phyloP scores from a whole-genome alignment of 2,888 invertebrate species.

The Caradrina clavipalpis region DNA sequence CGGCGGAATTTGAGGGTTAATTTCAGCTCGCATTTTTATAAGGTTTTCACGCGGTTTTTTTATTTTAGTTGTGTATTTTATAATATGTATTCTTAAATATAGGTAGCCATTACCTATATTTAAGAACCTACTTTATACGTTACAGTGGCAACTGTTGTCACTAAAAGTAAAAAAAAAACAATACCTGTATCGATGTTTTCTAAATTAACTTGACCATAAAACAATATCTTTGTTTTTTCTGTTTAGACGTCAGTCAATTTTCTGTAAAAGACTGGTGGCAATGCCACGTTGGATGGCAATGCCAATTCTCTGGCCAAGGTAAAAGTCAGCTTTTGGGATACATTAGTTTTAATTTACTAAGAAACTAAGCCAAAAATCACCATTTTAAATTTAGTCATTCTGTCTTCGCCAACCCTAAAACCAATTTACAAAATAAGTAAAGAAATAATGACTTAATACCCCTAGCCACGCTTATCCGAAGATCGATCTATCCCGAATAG shows the following conservation, averaged over 20 bases:
- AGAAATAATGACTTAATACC: conserved; percentile 26
- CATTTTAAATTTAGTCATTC: neutral
- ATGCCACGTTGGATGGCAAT: too few species aligned
- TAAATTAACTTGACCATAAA: too few species aligned
- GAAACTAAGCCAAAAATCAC: neutral
- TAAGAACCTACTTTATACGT: too few species aligned
- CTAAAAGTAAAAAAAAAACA: neutral
- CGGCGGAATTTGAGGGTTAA: conserved; percentile 56
- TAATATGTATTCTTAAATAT: neutral
- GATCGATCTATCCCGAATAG: conserved; percentile 45
- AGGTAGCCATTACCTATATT: too few species aligned
- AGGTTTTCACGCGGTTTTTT: conserved; percentile 20
- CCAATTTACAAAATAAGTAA: conserved; percentile 43
- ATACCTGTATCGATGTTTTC: neutral
- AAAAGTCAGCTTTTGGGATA: too few species aligned
- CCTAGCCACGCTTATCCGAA: conserved; percentile 30
- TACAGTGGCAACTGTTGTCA: too few species aligned
- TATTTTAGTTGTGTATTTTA: conserved; percentile 16
- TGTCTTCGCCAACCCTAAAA: conserved; percentile 30
- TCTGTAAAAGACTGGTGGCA: too few species aligned
- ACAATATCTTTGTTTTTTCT: too few species aligned
- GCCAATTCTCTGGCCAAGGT: too few species aligned
- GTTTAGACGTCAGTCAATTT: too few species aligned
- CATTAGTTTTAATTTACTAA: neutral
- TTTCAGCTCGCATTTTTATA: conserved; percentile 47